Base-by-base conservation (phyloP, 92 coral and sea anemone genomes). In the Montipora capitata region DNA sequence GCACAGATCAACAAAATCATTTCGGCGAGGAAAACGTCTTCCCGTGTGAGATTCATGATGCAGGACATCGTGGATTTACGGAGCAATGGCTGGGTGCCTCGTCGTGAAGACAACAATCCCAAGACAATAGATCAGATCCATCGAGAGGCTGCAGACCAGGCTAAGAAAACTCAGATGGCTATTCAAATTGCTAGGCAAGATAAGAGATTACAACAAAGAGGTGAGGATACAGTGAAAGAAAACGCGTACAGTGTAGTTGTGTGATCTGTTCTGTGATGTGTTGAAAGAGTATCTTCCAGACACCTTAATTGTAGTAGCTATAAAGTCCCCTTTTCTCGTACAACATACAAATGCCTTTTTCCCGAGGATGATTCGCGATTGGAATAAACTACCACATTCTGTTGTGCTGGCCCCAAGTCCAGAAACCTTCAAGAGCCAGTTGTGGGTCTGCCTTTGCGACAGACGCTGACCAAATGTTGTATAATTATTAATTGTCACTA, bases 71-170 rank as follows among this genome's bases (percentile, higher is more conserved):
- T 88, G 11, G 98, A 95, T 41, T 88, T 97, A 2, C 94, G 98
- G 10, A 49, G 5, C 43, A 97, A 79, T 61, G 87, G 85, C 88
- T 97, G 99, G 99, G 96, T 97, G 12, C 97, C 96, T 11, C 91
- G 99, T 40, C 84, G 99, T 27, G 98, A 97, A 54, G 94, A 97
- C 16, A 93, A 95, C 78, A 93, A 93, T 64, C 99, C 97, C 16
- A 95, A 97, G 70, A 95, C 98, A 38, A 95, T 97, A 77, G 99
- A 95, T 58, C 98, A 96, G 72, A 96, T 95, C 64, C 98, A 95
- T 89, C 95, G 90, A 59, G 98, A 96, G 67, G 98, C 96, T 17
- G 94, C 93, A n/a, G 93, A 89, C n/a, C 78, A 90, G 41, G 96
- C 91, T 35, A 92, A 90, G 80, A 87, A 87, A 58, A 86, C 86